Evolutionary conservation across 2,113 vertebrate species (phyloP), one percentile per base, ranked within the genome.

Genomic region (Rhea pennata): DNA sequence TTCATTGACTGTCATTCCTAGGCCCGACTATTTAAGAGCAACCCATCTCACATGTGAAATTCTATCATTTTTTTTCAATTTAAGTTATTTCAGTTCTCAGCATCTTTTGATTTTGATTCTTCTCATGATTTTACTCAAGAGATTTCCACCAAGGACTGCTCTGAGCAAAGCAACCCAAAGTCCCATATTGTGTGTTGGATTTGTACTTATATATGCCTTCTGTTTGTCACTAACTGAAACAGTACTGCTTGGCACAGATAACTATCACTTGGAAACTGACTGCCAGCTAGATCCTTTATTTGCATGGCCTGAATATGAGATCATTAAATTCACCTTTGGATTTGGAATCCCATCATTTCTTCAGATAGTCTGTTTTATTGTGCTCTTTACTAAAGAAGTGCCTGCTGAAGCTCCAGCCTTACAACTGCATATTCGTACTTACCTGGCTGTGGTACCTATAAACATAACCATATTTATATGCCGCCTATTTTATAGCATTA

Each of bases 61-160:
- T 0, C 97, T 99, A 33, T 98, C 98, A 4, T 98, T 98, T 74
- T 87, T 97, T 54, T 96, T 98, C 96, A 98, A 98, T 46, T 20
- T 96, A 11, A 76, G 79, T 64, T 99, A 98, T 50, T 98, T 98
- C 96, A 97, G 75, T 4, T 93, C 97, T 48, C 97, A 98, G 58
- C 76, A 98, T 6, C 58, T 96, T 65, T 94, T 98, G 29, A 85
- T 96, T 71, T 87, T 97, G 7, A 98, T 87, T 40, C 97, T 98
- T 31, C 94, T 97, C 2, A 72, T 84, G 1, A 70, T 98, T 0
- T 92, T 97, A 24, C 83, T 97, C 16, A 84, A 81, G 5, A 91
- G 95, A 21, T 84, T 98, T 33, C 94, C 95, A 1, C 51, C 92
- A 8, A 58, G 44, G 39, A 58, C 96, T 91, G 74, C 44, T 46